Evolutionary conservation across 2,888 invertebrate species (phyloP).

Genomic region (Eumerus sabulonum): DNA sequence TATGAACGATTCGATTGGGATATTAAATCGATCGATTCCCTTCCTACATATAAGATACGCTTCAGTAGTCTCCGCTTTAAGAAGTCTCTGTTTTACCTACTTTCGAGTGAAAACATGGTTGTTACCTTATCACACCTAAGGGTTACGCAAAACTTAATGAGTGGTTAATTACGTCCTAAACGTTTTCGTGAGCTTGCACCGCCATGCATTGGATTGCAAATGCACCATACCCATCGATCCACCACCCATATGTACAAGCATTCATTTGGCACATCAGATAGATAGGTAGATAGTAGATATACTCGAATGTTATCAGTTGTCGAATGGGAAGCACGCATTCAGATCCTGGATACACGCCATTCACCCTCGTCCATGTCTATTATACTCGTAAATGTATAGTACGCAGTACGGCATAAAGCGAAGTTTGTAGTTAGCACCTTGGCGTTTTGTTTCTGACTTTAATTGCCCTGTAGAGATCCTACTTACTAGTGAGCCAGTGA

Average conservation of each 20-base stretch:
- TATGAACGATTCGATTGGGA: not conserved
- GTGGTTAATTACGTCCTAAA: conserved; percentile 71
- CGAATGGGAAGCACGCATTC: conserved; percentile 57
- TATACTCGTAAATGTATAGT: conserved; percentile 31
- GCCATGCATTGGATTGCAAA: conserved; percentile 55
- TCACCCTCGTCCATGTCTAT: no score
- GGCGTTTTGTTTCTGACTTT: conserved; percentile 62
- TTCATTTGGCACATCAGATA: conserved; percentile 3
- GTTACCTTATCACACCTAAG: conserved; percentile 20
- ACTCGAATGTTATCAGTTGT: conserved; percentile 62
- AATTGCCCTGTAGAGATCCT: conserved; percentile 62
- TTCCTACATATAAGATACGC: not conserved
- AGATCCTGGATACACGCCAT: no score
- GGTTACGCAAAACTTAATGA: conserved; percentile 69
- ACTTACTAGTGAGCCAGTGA: conserved; percentile 48
- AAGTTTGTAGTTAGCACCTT: conserved; percentile 42
- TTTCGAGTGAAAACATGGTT: not conserved
- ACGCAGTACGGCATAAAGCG: not conserved
- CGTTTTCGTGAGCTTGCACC: conserved; percentile 68
- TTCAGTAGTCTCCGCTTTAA: not conserved
- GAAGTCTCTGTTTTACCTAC: not conserved
- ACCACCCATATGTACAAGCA: conserved; percentile 17
- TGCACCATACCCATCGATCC: conserved; percentile 45
- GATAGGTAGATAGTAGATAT: conserved; percentile 27
- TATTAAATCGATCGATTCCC: not conserved